A percentile compares a stretch with the other conserved stretches of the same genome.
Evolutionary conservation across 2,113 vertebrate genomes (phyloP).

Genomic region (Malaclemys terrapin): DNA sequence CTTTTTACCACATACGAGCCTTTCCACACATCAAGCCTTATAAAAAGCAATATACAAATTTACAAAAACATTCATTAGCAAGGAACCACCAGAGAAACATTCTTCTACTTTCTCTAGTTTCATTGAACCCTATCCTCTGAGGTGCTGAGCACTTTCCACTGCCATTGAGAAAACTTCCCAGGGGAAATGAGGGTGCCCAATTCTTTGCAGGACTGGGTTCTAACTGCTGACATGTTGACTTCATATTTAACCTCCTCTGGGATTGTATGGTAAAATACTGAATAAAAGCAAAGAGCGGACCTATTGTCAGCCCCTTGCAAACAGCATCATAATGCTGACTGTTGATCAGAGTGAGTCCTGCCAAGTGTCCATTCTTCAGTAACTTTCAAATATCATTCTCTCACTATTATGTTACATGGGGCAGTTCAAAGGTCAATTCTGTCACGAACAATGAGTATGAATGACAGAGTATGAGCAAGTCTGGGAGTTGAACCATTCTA

Average conservation of each 20-base stretch:
- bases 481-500: neutral
- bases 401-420: fast-evolving
- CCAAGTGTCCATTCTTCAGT: neutral
- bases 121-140: neutral
- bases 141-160: neutral
- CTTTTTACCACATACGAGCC: neutral
- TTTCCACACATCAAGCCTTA: fast-evolving
- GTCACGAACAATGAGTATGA: neutral
- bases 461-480: neutral
- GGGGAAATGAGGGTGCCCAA: neutral
- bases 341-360: neutral
- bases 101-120: neutral
- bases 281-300: neutral
- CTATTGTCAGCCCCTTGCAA: neutral
- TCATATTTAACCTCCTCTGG: neutral
- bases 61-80: neutral
- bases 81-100: neutral
- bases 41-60: too few species aligned
- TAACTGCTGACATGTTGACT: neutral
- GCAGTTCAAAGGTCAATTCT: neutral
- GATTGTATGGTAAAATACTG: neutral
- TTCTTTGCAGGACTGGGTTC: neutral
- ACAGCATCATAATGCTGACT: neutral
- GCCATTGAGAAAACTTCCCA: neutral
- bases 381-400: neutral